Base-by-base conservation (phyloP, 1,140 invertebrate genomes). In the Nylanderia fulva region DNA sequence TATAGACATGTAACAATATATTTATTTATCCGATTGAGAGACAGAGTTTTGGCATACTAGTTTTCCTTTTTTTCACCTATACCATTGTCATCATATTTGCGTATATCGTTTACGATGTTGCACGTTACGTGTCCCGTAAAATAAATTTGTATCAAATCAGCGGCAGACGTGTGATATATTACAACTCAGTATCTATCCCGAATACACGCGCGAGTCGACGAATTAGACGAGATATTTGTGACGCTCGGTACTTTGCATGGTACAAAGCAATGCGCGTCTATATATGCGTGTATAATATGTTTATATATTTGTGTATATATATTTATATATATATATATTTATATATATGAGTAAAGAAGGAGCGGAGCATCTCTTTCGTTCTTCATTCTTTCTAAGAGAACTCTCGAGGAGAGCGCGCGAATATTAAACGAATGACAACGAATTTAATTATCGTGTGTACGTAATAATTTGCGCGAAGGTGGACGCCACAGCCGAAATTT, bases 361-460 rank as follows among this genome's bases (percentile, higher is more conserved):
- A 86, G 54, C 75, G 36, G 52, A 63, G 61, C 66, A 79, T 33
- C 36, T 71, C 48, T 74, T 82, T 33, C 33, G 48, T 63, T 71
- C 52, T 56, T 82, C 72, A 48, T 63, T 54, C 33, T 18, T 56
- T 48, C 64, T 54, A 83, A 66, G 79, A 87, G 39, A 89, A 89
- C 52, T 68, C 56, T 90, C 85, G 77, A 89, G 88, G 88, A 90
- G 86, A 90, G 79, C 29, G 68, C 61, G 52, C 36, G 42, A 33
- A 33, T 39, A 36, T 56, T n/a, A n/a, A n/a, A n/a, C n/a, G 66
- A 87, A 60, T 64, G 68, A 86, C 45, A 86, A 87, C 24, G 80
- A 79, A 61, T 42, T 36, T 0, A 79, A n/a, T 83, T 74, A 61
- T 15, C 58, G 66, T 69, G 3, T 48, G 45, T 48, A 48, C 27